Percentiles rank a stretch among this genome's conserved stretches.
Conservation (phyloP, 2,113 vertebrate genomes). For the Hymenochirus boettgeri region DNA sequence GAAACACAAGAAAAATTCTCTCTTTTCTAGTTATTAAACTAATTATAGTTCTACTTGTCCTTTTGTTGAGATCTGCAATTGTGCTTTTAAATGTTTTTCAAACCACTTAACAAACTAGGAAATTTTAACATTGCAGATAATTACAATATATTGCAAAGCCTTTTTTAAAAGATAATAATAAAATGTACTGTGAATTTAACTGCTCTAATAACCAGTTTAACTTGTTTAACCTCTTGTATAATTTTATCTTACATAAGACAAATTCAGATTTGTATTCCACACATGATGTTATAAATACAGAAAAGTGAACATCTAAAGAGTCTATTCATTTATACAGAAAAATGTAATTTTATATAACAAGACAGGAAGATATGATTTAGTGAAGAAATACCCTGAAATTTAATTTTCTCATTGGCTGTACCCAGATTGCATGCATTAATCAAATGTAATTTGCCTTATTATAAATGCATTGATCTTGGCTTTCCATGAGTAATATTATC, state of each 20-base stretch:
- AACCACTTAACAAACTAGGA: no score
- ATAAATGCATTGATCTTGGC: slow-evolving; percentile 57
- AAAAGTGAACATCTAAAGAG: not conserved
- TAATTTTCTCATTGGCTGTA: slow-evolving; percentile 42
- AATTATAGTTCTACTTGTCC: no score
- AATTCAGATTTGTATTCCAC: not conserved
- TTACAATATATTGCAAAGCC: no score
- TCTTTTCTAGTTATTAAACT: no score
- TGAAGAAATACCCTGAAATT: slow-evolving; percentile 41
- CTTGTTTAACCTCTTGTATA: not conserved
- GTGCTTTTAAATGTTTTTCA: no score
- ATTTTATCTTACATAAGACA: not conserved
- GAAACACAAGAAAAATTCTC: no score
- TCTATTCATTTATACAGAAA: not conserved
- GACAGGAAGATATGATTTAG: slow-evolving; percentile 34
- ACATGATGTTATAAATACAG: not conserved
- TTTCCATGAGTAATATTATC: slow-evolving; percentile 54
- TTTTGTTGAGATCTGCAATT: no score
- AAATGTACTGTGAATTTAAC: no score
- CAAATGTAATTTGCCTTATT: slow-evolving; percentile 55
- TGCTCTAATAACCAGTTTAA: no score
- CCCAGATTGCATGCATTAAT: slow-evolving; percentile 50
- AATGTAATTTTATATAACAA: not conserved
- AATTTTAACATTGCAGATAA: no score
- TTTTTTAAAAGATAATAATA: no score